Evolutionary conservation across 2,888 invertebrate genomes (phyloP).

Genomic region (Pinctada fucata): DNA sequence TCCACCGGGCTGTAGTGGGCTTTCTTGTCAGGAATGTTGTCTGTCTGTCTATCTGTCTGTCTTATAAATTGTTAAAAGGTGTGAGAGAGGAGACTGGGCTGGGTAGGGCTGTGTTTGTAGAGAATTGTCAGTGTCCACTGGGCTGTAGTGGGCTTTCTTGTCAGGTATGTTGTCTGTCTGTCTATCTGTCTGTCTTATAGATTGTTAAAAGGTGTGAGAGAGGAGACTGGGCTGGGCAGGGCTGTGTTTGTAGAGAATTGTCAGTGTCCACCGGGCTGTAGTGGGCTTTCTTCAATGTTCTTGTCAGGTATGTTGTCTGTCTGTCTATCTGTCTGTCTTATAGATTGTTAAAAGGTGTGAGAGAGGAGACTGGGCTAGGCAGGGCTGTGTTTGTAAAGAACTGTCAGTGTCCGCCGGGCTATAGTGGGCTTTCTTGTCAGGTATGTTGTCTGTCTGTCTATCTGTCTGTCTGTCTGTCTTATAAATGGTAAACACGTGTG

Average conservation of each 20-base stretch:
- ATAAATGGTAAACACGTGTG: too few species aligned
- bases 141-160: slow-evolving; percentile 80
- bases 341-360: slow-evolving; percentile 71
- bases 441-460: too few species aligned
- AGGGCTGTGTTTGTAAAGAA: slow-evolving; percentile 77
- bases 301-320: too few species aligned
- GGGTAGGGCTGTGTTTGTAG: slow-evolving; percentile 75
- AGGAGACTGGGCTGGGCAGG: slow-evolving; percentile 64
- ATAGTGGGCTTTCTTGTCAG: slow-evolving; percentile 80
- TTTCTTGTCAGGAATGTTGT: slow-evolving; percentile 79
- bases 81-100: slow-evolving; percentile 63
- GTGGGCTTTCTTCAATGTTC: too few species aligned
- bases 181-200: too few species aligned
- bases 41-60: too few species aligned
- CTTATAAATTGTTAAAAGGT: slow-evolving; percentile 72
- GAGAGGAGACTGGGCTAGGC: slow-evolving; percentile 63
- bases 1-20: slow-evolving; percentile 79
- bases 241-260: slow-evolving; percentile 78
- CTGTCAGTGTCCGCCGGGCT: slow-evolving; percentile 79
- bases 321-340: too few species aligned
- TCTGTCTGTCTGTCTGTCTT: too few species aligned
- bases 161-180: slow-evolving; percentile 78
- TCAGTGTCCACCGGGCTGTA: slow-evolving; percentile 78
- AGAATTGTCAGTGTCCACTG: slow-evolving; percentile 79
- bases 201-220: too few species aligned